Base-by-base conservation (phyloP, 2,113 vertebrate genomes). In the Echinops telfairi region DNA sequence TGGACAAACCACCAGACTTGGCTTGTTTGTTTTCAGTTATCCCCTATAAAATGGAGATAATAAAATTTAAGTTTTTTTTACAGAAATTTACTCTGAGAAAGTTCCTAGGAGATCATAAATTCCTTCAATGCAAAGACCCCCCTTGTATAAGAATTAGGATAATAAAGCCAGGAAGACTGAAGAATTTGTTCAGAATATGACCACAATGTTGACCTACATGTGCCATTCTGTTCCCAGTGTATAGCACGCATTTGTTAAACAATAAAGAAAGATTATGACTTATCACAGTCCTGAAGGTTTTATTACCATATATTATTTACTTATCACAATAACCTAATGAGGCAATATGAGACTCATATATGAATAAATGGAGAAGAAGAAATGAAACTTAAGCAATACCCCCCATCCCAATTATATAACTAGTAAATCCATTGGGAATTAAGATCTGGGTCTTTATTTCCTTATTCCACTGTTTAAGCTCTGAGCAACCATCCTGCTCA, bases 361-460 rank as follows among this genome's bases (percentile, higher is more conserved):
- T 90, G n/a, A 60, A 83, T 64, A 92, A 88, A n/a, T 62, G 7
- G n/a, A n/a, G n/a, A 6, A 85, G 43, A 22, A 85, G 43, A 22
- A 62, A 76, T n/a, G 29, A 89, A 60, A 4, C 66, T 83, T 93
- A 64, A 31, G 43, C 4, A 91, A 66, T 38, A 23, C 36, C 1
- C 0, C n/a, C 60, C 60, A 53, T 25, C 38, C 29, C 14, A 83
- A 84, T 87, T 77, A 58, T 57, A 81, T 10, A 84, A 40, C 19
- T 76, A 10, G 23, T 36, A 76, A 73, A 77, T 31, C 1, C 4
- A 83, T 23, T 62, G 88, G 83, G 53, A 47, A 88, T 53, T 60
- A 53, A 16, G 89, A 80, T 20, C 3, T 10, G 7, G 3, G 20
- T 76, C 29, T 88, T 66, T 81, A 33, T 91, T 94, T 92, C 62